Percentiles rank a stretch among this genome's conserved stretches.
Evolutionary conservation across 2,113 vertebrate species (phyloP).

Genomic region (Choloepus hoffmanni): DNA sequence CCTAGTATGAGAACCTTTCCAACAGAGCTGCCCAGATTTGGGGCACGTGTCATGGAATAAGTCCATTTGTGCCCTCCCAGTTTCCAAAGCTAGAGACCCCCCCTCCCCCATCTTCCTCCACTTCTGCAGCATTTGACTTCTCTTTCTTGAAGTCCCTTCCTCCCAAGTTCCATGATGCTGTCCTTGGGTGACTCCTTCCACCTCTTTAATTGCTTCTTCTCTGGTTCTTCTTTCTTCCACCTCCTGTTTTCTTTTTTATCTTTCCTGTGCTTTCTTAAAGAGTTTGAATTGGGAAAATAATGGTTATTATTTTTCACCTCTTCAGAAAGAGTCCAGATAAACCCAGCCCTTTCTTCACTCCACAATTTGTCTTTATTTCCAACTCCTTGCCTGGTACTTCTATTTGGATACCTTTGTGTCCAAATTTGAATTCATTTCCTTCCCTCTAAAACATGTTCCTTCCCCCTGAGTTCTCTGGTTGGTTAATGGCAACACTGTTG

Average conservation of each 20-base stretch:
- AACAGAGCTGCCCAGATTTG: background rate
- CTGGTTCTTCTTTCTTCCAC: background rate
- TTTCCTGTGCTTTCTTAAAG: conserved; percentile 16
- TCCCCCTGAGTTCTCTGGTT: conserved; percentile 43
- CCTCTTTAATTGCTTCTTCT: background rate
- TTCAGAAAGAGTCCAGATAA: conserved; percentile 34
- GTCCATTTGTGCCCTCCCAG: background rate
- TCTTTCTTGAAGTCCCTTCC: background rate
- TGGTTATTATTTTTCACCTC: background rate
- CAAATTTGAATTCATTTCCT: conserved; percentile 77
- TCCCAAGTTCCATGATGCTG: background rate
- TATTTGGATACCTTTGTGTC: conserved; percentile 73
- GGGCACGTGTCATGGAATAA: background rate
- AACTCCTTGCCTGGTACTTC: conserved; percentile 63
- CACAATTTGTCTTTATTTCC: background rate
- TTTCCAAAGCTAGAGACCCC: background rate
- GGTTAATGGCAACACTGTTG: conserved; percentile 46
- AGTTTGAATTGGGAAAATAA: background rate
- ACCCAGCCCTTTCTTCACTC: background rate
- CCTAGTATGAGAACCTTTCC: background rate
- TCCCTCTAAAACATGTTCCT: conserved; percentile 62
- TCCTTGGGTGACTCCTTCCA: background rate
- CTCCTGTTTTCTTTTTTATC: background rate
- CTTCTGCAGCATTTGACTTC: background rate
- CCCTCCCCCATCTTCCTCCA: background rate